Evolutionary conservation across 2,888 invertebrate species (phyloP), one percentile per base, ranked within the genome.

Genomic region (Magallana nippona): DNA sequence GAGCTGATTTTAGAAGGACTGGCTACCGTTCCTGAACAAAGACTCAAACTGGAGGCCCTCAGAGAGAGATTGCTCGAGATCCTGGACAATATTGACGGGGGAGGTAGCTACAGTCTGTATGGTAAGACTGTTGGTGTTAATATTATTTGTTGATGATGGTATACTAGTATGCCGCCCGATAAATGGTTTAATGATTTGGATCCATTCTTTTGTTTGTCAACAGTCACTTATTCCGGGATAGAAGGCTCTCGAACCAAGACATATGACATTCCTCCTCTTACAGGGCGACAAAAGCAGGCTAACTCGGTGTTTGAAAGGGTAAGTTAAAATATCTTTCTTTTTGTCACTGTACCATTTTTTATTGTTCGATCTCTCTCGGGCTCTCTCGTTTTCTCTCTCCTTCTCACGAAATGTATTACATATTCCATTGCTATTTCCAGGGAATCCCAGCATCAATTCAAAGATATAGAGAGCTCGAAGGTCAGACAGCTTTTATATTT

Each of bases 241-340:
- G 71, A 71, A 15, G 71, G 71, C 22, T 27, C 71, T 13, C 71
- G 32, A 13, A 32, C 71, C 22, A 71, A 71, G 71, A 32, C 32
- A 13, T 71, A 71, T 27, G 32, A 71, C 1, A 71, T 71, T 15
- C 71, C 71, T 13, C 27, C 71, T 15, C 15, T 71, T 2, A 71
- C 71, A 71, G 71, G 32, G 32, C 19, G 27, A 11, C 71, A 71
- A 22, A 71, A 27, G 1, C 22, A 32, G 27, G 32, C 27, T 32
- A 27, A 71, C 27, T 71, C 71, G 22, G 71, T 71, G 15, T 71
- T 32, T 71, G 71, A 71, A 71, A 71, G 71, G 22, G 71, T 71
- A 71, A 71, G 71, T 22, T 27, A 44, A 44, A 44, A 44, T 44
- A 3, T 44, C 44, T 44, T 44, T 5, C 44, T 8, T 44, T 44